A percentile compares a stretch with the other conserved stretches of the same genome.
Conservation (phyloP, 2,797 vertebrate species). For the Delichon dasypus region DNA sequence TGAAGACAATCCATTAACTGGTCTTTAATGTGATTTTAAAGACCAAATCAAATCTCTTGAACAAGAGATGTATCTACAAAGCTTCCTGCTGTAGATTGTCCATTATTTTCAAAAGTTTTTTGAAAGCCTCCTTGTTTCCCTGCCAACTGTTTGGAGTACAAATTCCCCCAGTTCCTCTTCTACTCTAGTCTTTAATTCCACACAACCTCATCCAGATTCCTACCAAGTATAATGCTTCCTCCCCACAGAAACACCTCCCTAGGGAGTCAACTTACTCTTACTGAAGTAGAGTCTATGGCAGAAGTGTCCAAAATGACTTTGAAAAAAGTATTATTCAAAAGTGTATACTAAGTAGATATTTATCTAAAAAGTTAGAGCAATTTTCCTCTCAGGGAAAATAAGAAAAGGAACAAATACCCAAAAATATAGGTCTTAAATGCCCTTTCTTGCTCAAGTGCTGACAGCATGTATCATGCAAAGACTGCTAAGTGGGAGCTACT, state of each 20-base stretch:
- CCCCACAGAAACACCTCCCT: background rate
- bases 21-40: background rate
- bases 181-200: background rate
- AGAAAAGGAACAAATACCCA: background rate
- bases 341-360: background rate
- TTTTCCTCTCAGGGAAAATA: background rate
- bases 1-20: background rate
- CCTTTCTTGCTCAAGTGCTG: background rate
- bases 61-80: background rate
- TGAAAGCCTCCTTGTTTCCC: background rate
- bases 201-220: background rate
- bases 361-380: background rate
- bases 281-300: background rate
- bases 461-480: background rate
- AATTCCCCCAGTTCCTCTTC: background rate
- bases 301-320: background rate
- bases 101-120: background rate
- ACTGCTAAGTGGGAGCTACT: conserved; percentile 1
- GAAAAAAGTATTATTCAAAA: background rate
- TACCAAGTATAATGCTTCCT: background rate
- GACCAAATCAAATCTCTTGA: background rate
- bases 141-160: background rate
- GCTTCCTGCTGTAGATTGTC: background rate
- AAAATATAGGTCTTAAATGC: background rate
- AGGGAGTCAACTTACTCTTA: background rate